These are phyloP conservation scores for Leptestheria dahalacensis DNA, from an alignment of 1,140 invertebrate species.

Conservation along the genomic window DNA sequence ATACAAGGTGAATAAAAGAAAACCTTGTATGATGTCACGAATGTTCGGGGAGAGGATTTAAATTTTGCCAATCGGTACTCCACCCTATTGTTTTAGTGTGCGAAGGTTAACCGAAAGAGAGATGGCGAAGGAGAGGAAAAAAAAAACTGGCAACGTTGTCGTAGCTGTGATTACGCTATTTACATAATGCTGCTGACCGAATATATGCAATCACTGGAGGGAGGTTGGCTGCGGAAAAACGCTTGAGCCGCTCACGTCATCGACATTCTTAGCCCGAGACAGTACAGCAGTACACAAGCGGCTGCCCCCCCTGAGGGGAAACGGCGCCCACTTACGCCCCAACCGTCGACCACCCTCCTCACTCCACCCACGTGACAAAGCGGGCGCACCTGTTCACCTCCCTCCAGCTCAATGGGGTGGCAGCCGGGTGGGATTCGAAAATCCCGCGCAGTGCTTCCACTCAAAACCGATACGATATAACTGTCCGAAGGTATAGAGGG, in stretches of 20 bases:
- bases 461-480: too few relatives aligned
- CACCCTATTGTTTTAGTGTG: background rate
- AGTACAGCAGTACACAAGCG: background rate
- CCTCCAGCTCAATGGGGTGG: background rate
- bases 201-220: background rate
- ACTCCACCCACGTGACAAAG: background rate
- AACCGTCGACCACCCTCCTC: background rate
- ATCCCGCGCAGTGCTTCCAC: too few relatives aligned
- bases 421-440: background rate
- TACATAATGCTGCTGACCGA: background rate
- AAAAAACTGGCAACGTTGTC: background rate
- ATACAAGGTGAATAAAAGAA: background rate
- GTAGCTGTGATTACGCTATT: background rate
- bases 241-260: slow-evolving; percentile 13
- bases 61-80: background rate
- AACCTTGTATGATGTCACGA: background rate
- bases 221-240: background rate
- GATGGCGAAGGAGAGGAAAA: background rate
- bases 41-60: background rate
- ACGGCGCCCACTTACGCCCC: background rate
- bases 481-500: too few relatives aligned
- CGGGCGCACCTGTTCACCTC: background rate
- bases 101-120: background rate
- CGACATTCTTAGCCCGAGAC: slow-evolving; percentile 8
- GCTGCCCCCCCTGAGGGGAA: background rate